These are phyloP conservation scores for Eptesicus fuscus DNA, from an alignment of 2,113 vertebrate genomes.

Conservation along the genomic window DNA sequence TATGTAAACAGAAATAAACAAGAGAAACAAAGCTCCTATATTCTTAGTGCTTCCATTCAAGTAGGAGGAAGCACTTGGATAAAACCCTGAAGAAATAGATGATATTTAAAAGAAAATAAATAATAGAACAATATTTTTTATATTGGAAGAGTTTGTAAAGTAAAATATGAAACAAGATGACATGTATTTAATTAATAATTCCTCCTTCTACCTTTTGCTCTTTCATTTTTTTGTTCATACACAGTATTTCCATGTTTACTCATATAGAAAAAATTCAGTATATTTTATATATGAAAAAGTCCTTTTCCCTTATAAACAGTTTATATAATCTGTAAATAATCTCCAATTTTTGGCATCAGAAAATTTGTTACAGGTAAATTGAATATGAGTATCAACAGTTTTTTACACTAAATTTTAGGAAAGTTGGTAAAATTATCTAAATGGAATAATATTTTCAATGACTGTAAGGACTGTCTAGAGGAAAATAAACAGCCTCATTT, in stretches of 20 bases:
- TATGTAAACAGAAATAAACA: background rate
- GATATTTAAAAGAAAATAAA: background rate
- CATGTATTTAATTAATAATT: background rate
- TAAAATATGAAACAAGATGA: background rate
- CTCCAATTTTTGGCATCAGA: background rate
- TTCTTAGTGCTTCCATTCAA: background rate
- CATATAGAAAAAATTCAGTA: background rate
- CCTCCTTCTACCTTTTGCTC: background rate
- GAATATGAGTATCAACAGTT: background rate
- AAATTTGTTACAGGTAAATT: conserved; percentile 15
- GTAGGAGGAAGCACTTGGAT: background rate
- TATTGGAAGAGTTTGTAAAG: background rate
- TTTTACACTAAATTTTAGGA: background rate
- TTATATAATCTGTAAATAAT: background rate
- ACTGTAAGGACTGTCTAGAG: background rate
- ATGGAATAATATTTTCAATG: conserved; percentile 25
- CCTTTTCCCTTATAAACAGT: background rate
- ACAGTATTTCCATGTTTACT: background rate
- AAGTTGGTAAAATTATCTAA: conserved; percentile 16
- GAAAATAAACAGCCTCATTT: conserved; percentile 45
- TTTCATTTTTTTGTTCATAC: background rate
- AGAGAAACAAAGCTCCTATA: background rate
- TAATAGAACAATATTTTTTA: background rate
- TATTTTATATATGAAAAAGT: background rate
- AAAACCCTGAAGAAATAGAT: background rate